Conservation (phyloP, 1,140 invertebrate species). For the Neocloeon triangulifer region DNA sequence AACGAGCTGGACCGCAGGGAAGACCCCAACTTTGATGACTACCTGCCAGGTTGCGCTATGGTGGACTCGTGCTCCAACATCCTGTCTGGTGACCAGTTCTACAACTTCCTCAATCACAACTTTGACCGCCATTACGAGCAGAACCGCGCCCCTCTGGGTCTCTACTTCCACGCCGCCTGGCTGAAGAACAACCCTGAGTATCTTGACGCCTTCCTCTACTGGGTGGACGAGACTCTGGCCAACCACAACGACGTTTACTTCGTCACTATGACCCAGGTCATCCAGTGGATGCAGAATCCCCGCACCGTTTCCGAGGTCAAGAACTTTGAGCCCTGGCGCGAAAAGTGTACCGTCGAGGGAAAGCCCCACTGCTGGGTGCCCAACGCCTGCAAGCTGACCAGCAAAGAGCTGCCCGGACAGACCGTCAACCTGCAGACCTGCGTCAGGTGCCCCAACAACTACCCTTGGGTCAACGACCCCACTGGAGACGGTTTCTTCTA, state of each 20-base stretch:
- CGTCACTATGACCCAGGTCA: slow-evolving; percentile 91
- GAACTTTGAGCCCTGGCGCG: slow-evolving; percentile 84
- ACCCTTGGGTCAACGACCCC: slow-evolving; percentile 83
- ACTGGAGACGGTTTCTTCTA: slow-evolving; percentile 79
- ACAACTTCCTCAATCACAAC: slow-evolving; percentile 89
- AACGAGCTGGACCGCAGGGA: slow-evolving; percentile 83
- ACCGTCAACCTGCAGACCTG: slow-evolving; percentile 84
- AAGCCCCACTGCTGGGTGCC: slow-evolving; percentile 61
- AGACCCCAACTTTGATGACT: slow-evolving; percentile 76
- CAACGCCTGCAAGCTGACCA: slow-evolving; percentile 71
- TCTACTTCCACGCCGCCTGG: slow-evolving; percentile 93
- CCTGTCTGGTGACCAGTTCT: slow-evolving; percentile 79
- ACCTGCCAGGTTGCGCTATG: slow-evolving; percentile 84
- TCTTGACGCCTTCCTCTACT: slow-evolving; percentile 77
- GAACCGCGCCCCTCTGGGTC: slow-evolving; percentile 75
- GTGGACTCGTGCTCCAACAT: slow-evolving; percentile 92
- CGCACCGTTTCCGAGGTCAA: slow-evolving; percentile 60
- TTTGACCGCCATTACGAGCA: slow-evolving; percentile 88
- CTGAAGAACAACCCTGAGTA: slow-evolving; percentile 86
- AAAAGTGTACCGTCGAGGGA: slow-evolving; percentile 61
- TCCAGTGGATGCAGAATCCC: slow-evolving; percentile 91
- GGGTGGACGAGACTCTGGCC: slow-evolving; percentile 76
- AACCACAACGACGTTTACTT: slow-evolving; percentile 88
- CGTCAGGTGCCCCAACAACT: slow-evolving; percentile 78
- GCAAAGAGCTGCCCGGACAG: slow-evolving; percentile 79